Evolutionary conservation across 2,113 vertebrate genomes (phyloP), one percentile per base, ranked within the genome.

Genomic region (Chloebia gouldiae): DNA sequence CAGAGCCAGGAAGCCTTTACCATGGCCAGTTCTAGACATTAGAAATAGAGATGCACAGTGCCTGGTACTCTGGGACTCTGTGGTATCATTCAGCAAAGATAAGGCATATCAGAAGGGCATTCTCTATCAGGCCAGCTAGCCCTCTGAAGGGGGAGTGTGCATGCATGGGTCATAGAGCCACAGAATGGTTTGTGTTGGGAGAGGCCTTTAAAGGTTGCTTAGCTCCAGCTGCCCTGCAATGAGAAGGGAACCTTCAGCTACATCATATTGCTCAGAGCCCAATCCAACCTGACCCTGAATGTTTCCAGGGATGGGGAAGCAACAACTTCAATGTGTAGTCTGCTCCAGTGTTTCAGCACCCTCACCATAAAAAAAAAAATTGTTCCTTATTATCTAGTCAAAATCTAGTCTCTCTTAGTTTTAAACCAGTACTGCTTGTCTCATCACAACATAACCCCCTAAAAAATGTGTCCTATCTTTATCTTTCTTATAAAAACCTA

Each of bases 101-200:
- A 84, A 92, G 65, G 73, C 88, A 54, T 68, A 91, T 95, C 88
- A 94, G 90, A 86, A 91, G 92, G 88, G 33, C 81, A 53, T 86
- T 70, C 75, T 79, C 77, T 56, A 13, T 51, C 45, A 15, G 70
- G 69, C 35, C 93, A 95, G 89, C 77, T 20, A 60, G 83, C 64
- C 68, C 86, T 94, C 73, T 94, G 96, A 88, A 93, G 90, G 71
- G 65, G 23, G 61, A 72, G 49, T 35, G 68, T 28, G 47, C 7
- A 2, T 49, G 68, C 5, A 1, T 42, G 73, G 68, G 82, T 31
- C 47, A 18, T 0, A 7, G 45, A 53, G 35, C 2, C 63, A 82
- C 40, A 4, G 40, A 23, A 37, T 16, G 25, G 30, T 31, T 49
- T 31, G 47, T 40, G 56, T 6, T 69, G 71, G 63, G 50, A 83